These are phyloP conservation scores for Sitta europaea DNA, from an alignment of 2,113 vertebrate species.

Conservation along the genomic window DNA sequence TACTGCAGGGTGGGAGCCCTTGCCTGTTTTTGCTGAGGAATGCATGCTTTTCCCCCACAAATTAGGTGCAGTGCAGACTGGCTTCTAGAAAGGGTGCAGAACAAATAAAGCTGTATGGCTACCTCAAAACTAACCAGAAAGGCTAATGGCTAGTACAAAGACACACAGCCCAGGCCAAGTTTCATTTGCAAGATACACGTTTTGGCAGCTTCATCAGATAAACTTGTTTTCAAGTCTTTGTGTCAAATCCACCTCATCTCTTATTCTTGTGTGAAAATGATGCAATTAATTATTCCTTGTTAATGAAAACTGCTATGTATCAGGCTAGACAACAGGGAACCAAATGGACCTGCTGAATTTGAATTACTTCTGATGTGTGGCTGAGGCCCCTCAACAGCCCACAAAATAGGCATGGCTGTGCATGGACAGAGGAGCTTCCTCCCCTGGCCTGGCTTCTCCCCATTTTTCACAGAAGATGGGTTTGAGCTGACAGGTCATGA, in stretches of 20 bases:
- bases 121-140: neutral
- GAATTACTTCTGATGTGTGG: neutral
- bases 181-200: neutral
- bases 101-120: neutral
- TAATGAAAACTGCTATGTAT: neutral
- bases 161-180: neutral
- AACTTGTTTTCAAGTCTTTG: neutral
- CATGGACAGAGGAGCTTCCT: neutral
- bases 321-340: neutral
- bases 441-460: neutral
- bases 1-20: neutral
- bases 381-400: neutral
- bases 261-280: neutral
- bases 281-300: neutral
- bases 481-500: neutral
- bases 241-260: neutral
- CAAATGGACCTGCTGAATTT: neutral
- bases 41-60: accelerated
- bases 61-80: neutral
- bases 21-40: neutral
- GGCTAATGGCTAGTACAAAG: neutral
- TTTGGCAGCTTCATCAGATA: neutral
- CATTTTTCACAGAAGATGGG: neutral
- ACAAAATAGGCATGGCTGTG: accelerated
- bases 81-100: neutral